Percentiles rank a stretch among this genome's conserved stretches.
phyloP scores from a whole-genome alignment of 23 tunicate genomes.

The Styela clava region DNA sequence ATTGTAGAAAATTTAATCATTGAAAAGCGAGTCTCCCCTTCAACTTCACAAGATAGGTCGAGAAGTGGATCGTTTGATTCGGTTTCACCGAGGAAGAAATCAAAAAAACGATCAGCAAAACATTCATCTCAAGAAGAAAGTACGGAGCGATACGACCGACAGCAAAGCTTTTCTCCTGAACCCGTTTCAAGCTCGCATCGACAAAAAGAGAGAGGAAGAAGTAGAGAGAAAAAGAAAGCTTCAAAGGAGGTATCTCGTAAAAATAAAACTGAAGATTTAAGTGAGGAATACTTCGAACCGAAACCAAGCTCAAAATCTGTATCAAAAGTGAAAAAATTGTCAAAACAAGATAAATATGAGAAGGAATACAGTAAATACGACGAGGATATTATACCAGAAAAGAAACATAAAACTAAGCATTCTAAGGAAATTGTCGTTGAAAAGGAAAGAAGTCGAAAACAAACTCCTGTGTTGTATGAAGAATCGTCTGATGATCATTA shows the following conservation, averaged over 20 bases:
- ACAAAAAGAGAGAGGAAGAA: slow-evolving; percentile 17
- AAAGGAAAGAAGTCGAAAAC: not conserved
- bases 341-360: slow-evolving; percentile 6
- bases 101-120: slow-evolving; percentile 8
- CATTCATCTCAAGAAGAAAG: not conserved
- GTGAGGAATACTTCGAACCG: not conserved
- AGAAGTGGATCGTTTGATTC: not conserved
- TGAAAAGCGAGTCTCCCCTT: slow-evolving; percentile 4
- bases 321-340: not conserved
- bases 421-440: not conserved
- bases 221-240: slow-evolving; percentile 19
- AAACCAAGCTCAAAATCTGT: not conserved
- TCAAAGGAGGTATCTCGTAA: not conserved
- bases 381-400: not conserved
- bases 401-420: not conserved
- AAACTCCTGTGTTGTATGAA: slow-evolving; percentile 7
- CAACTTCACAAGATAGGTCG: not conserved
- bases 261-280: not conserved
- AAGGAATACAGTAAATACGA: not conserved
- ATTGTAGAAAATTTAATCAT: slow-evolving; percentile 13
- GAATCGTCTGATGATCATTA: slow-evolving; percentile 5
- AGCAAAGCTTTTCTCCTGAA: slow-evolving; percentile 15
- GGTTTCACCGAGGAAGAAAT: slow-evolving; percentile 16
- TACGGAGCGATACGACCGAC: not conserved
- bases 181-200: not conserved